A percentile compares a stretch with the other conserved stretches of the same genome.
phyloP scores from a whole-genome alignment of 2,113 vertebrate genomes.

The Romanogobio albipinnatus region DNA sequence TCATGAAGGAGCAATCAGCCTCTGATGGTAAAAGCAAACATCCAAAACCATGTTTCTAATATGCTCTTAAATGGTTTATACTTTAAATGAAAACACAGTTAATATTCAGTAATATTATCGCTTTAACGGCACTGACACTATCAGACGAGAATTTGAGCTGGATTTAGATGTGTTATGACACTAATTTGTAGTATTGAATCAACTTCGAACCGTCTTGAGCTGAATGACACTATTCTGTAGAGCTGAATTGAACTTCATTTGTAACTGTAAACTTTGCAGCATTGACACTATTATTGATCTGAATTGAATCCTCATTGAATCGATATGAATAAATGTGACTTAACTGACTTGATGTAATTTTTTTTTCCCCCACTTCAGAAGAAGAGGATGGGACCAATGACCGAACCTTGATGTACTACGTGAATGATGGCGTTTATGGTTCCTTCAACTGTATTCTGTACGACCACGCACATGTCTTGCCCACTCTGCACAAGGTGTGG shows the following conservation, averaged over 20 bases:
- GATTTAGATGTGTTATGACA: too few species aligned
- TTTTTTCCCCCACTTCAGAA: slow-evolving; percentile 71
- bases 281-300: too few species aligned
- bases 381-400: slow-evolving; percentile 85
- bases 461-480: slow-evolving; percentile 92
- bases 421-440: slow-evolving; percentile 97
- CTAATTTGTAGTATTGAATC: too few species aligned
- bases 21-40: slow-evolving; percentile 78
- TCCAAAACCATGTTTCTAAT: background rate
- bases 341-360: background rate
- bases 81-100: background rate
- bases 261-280: too few species aligned
- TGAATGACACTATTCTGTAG: too few species aligned
- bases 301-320: too few species aligned
- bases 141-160: too few species aligned
- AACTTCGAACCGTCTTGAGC: background rate
- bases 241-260: too few species aligned
- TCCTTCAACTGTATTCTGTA: slow-evolving; percentile 97
- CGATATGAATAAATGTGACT: background rate
- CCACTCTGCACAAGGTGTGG: slow-evolving; percentile 87
- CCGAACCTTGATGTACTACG: slow-evolving; percentile 94
- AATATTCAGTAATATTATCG: background rate
- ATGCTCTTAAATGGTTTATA: background rate
- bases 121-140: background rate
- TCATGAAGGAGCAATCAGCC: slow-evolving; percentile 83